Percentiles rank a stretch among this genome's conserved stretches.
Evolutionary conservation across 37 sponge, comb jelly and placozoan genomes (phyloP).

Genomic region (Axinella damicornis): DNA sequence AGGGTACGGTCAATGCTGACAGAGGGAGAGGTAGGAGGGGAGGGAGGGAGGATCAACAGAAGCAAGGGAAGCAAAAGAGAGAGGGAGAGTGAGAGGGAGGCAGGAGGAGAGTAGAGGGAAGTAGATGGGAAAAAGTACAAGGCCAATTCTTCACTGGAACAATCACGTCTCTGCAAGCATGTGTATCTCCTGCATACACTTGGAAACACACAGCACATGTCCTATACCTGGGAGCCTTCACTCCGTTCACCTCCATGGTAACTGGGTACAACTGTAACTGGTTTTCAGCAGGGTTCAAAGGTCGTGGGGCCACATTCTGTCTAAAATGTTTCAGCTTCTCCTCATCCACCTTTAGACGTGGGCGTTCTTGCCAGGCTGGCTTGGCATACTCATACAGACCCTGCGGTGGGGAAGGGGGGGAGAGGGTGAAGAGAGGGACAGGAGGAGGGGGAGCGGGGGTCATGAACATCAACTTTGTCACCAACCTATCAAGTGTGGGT

Average conservation of each 20-base stretch:
- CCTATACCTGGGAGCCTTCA: constrained; percentile 69
- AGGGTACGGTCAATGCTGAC: too few relatives aligned
- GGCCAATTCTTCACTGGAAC: too few relatives aligned
- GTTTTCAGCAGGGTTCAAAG: constrained; percentile 86
- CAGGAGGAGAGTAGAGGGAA: neutral
- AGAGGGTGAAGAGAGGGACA: too few relatives aligned
- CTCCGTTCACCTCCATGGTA: constrained; percentile 52
- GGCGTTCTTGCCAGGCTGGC: constrained; percentile 83
- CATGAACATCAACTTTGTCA: too few relatives aligned
- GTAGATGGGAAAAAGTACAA: neutral
- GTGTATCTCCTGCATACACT: too few relatives aligned
- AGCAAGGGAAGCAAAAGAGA: neutral
- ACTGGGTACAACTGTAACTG: constrained; percentile 69
- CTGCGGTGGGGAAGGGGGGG: constrained; percentile 20
- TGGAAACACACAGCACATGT: too few relatives aligned
- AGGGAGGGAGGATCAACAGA: neutral
- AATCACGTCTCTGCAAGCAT: too few relatives aligned
- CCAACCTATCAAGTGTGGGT: too few relatives aligned
- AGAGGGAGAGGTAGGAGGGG: neutral
- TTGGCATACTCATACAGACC: constrained; percentile 91
- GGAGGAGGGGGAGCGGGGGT: too few relatives aligned
- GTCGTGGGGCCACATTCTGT: constrained; percentile 80
- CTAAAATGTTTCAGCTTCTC: constrained; percentile 79
- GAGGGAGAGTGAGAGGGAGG: neutral
- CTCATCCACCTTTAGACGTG: constrained; percentile 70